Evolutionary conservation across 2,888 invertebrate species (phyloP), one percentile per base, ranked within the genome.

Genomic region (Seira sanloemensis): DNA sequence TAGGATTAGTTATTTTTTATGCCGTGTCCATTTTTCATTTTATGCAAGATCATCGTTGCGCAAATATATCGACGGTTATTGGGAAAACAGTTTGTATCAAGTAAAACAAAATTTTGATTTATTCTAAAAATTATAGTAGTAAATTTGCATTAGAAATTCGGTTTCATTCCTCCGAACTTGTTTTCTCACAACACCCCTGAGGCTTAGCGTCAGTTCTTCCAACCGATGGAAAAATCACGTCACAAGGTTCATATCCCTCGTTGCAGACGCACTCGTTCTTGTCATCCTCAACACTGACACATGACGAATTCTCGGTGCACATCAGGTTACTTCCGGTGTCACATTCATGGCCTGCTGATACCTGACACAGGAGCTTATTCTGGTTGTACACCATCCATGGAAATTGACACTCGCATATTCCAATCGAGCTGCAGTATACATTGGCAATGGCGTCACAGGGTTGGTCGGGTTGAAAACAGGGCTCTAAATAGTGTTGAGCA

Each of bases 331-430:
- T 68, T 16, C 26, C 62, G 0, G 80, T 12, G 50, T 84, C 84
- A 23, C 86, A 86, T 37, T 86, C 81, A 27, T 81, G 81, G 2
- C 86, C 81, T 5, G 67, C 86, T 4, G 84, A 71, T 18, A 86
- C 84, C 73, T 86, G 77, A 37, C 86, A 86, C 7, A 84, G 9
- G 12, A 66, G 24, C 18, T 66, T 67, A 9, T 74, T 65, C 18
- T 37, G 65, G 67, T 84, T 84, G 50, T 69, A 86, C 9, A 84
- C 26, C 81, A 84, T 75, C 84, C 84, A 78, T 1, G 81, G 78
- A 77, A 71, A 80, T 26, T 76, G 75, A 46, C 86, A 86, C 16
- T 86, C 86, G 46, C 86, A 86, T 19, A 69, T 23, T 67, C 78
- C 84, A 0, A 78, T 26, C 2, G 66, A 27, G 16, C 77, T 80